Base-by-base conservation (phyloP, 1,140 invertebrate genomes). In the Tribolium madens region DNA sequence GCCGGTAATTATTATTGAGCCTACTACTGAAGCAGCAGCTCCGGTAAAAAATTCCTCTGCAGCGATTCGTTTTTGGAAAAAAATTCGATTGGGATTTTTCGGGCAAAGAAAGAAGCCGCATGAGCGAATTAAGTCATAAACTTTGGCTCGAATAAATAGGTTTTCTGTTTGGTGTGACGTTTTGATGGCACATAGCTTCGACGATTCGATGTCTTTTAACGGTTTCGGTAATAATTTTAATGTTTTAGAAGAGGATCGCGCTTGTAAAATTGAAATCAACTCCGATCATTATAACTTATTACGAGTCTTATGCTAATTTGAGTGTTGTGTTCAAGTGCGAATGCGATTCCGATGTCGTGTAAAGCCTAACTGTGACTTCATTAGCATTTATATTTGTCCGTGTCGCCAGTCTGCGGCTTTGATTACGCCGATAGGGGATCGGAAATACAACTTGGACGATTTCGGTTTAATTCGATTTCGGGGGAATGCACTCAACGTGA, bases 331-430 rank as follows among this genome's bases (percentile, higher is more conserved):
- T 52, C 46, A 79, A 78, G 77, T 78, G 73, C 53, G 31, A 64
- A 74, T 74, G 72, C 72, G 72, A 72, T 72, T 52, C 72, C 50
- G 72, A 57, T 74, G 72, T 74, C 72, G 17, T 60, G 72, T 74
- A 74, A 74, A 74, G 17, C 50, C 26, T 46, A 74, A 74, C 50
- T 60, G 53, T 47, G 72, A 13, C 53, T 78, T 80, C 77, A 80
- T 80, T 80, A 74, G 77, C 79, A 80, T 80, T 73, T 76, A 78
- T 73, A 78, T 78, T 70, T 78, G 60, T 75, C 48, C 13, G 36
- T 70, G 79, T 76, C 77, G 78, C 53, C 77, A 57, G 77, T 77
- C 77, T 71, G 72, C 36, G 48, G 74, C 74, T 78, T 69, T 74
- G 69, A 64, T 64, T 64, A 14, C 57, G 26, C 57, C 57, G 57